These are phyloP conservation scores for Silurus lanzhouensis DNA, from an alignment of 2,797 vertebrate genomes.

Conservation along the genomic window DNA sequence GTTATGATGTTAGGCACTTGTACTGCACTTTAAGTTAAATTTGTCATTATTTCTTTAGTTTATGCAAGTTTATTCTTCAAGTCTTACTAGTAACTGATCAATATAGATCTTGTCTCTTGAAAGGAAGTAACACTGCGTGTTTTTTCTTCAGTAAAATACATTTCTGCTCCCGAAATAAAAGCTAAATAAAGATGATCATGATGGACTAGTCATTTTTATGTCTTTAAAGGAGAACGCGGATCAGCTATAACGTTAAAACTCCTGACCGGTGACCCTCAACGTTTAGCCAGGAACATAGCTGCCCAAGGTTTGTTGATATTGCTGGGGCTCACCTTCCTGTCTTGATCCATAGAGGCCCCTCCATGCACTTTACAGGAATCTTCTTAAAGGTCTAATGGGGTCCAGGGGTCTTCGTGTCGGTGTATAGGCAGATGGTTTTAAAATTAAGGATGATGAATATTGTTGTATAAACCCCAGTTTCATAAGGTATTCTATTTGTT, in stretches of 20 bases:
- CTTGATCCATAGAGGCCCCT: too few relatives aligned
- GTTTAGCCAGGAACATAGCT: too few relatives aligned
- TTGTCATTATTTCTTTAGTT: not conserved
- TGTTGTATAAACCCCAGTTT: not conserved
- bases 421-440: too few relatives aligned
- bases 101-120: constrained; percentile 30
- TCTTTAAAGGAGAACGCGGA: not conserved
- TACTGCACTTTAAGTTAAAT: not conserved
- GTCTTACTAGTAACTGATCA: not conserved
- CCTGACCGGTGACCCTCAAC: too few relatives aligned
- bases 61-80: not conserved
- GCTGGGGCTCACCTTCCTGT: too few relatives aligned
- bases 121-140: not conserved
- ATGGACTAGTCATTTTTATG: not conserved
- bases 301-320: too few relatives aligned
- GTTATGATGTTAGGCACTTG: not conserved
- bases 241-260: too few relatives aligned
- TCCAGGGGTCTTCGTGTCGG: too few relatives aligned
- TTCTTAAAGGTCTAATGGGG: too few relatives aligned
- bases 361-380: too few relatives aligned
- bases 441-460: too few relatives aligned
- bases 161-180: constrained; percentile 51
- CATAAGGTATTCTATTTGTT: not conserved
- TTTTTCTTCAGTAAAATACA: constrained; percentile 11
- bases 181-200: not conserved